Conservation (phyloP, 2,797 vertebrate species). For the Margarornis squamiger region DNA sequence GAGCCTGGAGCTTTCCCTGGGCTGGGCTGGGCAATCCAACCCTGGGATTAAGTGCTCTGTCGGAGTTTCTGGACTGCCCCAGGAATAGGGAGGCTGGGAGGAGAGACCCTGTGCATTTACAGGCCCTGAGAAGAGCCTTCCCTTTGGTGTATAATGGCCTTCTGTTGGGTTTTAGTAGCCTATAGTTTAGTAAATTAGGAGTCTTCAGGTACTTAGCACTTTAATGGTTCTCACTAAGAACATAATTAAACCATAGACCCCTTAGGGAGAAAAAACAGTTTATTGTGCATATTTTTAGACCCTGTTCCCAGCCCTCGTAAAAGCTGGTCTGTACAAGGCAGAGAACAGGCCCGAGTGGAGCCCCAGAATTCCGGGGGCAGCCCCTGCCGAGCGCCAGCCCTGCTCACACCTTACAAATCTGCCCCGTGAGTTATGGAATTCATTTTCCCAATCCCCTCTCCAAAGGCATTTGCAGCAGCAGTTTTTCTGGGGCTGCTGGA, state of each 20-base stretch:
- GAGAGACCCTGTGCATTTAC: not conserved
- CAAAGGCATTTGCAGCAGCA: not conserved
- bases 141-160: constrained; percentile 47
- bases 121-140: constrained; percentile 44
- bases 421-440: constrained; percentile 22
- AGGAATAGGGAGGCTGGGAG: not conserved
- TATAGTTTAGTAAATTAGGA: constrained; percentile 65
- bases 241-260: constrained; percentile 67
- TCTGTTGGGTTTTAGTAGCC: constrained; percentile 58
- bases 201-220: constrained; percentile 67
- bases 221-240: constrained; percentile 71
- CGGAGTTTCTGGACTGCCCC: not conserved
- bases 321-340: not conserved
- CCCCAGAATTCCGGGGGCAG: not conserved
- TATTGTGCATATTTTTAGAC: constrained; percentile 69
- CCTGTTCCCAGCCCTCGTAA: constrained; percentile 57
- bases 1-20: constrained; percentile 5
- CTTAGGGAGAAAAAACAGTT: constrained; percentile 53
- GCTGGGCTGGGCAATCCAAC: not conserved
- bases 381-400: not conserved
- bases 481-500: not conserved
- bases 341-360: constrained; percentile 19
- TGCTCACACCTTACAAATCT: constrained; percentile 59
- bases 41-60: not conserved
- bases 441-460: constrained; percentile 8